Evolutionary conservation across 2,888 invertebrate genomes (phyloP), one percentile per base, ranked within the genome.

Genomic region (Stenoptilia bipunctidactyla): DNA sequence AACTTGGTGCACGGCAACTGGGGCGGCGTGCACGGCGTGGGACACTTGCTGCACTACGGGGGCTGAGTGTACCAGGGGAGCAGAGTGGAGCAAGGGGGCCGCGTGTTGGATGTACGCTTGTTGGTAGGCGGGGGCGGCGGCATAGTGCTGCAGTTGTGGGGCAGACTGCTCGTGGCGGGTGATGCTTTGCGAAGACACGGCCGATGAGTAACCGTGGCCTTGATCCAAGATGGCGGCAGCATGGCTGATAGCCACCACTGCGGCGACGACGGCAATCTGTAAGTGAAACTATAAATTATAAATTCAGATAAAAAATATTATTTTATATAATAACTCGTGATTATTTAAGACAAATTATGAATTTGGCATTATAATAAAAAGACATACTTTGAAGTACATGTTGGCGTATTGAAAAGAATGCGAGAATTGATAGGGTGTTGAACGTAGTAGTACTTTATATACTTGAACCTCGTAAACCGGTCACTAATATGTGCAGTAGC

Each of bases 131-230:
- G 42, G 52, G 14, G 61, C 53, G 35, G 61, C 55, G 40, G 13
- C 13, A 47, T 61, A 57, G 40, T 55, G 44, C 20, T 53, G 49
- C n/a, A 47, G 37, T 3, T 45, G 47, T 27, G 55, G 53, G 13
- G 58, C 55, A 27, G 20, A 8, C 20, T 54, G 51, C 50, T 62
- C 65, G 50, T 60, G 66, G 30, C 51, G 66, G 13, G 64, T 59
- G 20, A 74, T 67, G 47, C 71, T 63, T 48, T 83, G 79, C 0
- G 69, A 71, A 15, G 73, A 74, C 15, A 79, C 73, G 1, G 74
- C 75, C 1, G 55, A 66, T 5, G 80, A 3, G 20, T 20, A n/a
- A 61, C 57, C n/a, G 85, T 55, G 2, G 73, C 61, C 43, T 77
- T 48, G 34, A 77, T 63, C 34, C 73, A 20, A 20, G 20, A 3